phyloP scores from a whole-genome alignment of 2,888 invertebrate genomes.

The Tetropium fuscum region DNA sequence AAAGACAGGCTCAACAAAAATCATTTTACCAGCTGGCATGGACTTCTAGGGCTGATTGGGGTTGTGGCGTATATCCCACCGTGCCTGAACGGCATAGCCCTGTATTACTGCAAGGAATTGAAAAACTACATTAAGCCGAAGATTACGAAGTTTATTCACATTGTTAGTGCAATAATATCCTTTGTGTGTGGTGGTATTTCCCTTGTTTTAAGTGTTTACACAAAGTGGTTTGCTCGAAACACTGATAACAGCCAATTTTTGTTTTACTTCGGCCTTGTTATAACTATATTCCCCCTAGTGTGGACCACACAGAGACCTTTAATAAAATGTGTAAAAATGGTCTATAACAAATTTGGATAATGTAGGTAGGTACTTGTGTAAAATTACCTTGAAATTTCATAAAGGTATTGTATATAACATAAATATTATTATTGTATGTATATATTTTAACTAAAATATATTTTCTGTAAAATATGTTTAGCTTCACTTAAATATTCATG shows the following conservation, averaged over 20 bases:
- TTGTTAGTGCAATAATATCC: slow-evolving; percentile 46
- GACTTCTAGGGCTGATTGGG: slow-evolving; percentile 56
- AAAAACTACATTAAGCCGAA: slow-evolving; percentile 46
- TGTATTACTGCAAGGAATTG: slow-evolving; percentile 56
- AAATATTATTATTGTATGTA: no score
- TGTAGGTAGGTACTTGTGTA: no score
- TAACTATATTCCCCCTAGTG: no score
- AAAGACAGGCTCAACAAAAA: slow-evolving; percentile 55
- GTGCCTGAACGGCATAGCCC: slow-evolving; percentile 54
- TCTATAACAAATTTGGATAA: no score
- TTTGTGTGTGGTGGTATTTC: slow-evolving; percentile 51
- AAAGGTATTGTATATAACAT: no score
- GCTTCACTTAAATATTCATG: no score
- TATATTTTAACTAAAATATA: no score
- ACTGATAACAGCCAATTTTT: slow-evolving; percentile 37
- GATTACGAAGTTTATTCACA: slow-evolving; percentile 50
- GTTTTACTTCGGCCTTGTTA: slow-evolving; percentile 38
- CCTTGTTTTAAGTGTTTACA: slow-evolving; percentile 51
- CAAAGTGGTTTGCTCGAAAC: slow-evolving; percentile 51
- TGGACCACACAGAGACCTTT: no score
- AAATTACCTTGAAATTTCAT: no score
- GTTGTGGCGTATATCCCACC: slow-evolving; percentile 51
- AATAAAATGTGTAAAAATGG: no score
- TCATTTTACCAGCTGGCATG: slow-evolving; percentile 62
- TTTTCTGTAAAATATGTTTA: no score